Evolutionary conservation across 1,140 invertebrate species (phyloP).

Genomic region (Cydia amplana): DNA sequence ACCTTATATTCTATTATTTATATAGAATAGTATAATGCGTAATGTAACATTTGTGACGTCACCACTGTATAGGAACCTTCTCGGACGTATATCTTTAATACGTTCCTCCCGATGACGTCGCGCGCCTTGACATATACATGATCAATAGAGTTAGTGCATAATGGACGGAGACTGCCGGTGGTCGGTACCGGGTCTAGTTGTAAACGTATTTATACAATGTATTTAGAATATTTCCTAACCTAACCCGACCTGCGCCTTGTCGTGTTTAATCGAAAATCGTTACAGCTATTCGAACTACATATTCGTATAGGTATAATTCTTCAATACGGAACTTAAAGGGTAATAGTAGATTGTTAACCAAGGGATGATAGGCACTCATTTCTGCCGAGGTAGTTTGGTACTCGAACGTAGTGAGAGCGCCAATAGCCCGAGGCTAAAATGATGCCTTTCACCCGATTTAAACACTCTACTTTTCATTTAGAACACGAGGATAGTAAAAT

Average conservation of each 20-base stretch:
- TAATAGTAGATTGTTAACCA: too few species aligned
- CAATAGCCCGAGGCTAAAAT: too few species aligned
- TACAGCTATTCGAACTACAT: too few species aligned
- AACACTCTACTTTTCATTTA: too few species aligned
- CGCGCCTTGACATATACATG: background rate
- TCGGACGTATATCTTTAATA: background rate
- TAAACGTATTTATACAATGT: background rate
- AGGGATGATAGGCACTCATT: too few species aligned
- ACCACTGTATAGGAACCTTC: background rate
- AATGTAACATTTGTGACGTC: background rate
- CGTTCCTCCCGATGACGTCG: background rate
- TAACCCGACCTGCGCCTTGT: background rate
- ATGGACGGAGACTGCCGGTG: background rate
- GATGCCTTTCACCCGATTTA: too few species aligned
- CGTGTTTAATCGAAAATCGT: too few species aligned
- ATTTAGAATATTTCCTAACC: background rate
- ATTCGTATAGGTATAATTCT: background rate
- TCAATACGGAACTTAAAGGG: background rate
- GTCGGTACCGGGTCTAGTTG: background rate
- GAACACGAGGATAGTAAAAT: too few species aligned
- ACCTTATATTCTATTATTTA: background rate
- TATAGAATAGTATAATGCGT: background rate
- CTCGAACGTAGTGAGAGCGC: too few species aligned
- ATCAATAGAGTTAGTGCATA: background rate
- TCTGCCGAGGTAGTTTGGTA: too few species aligned